phyloP scores from a whole-genome alignment of 2,113 vertebrate species.

The Channa argus region DNA sequence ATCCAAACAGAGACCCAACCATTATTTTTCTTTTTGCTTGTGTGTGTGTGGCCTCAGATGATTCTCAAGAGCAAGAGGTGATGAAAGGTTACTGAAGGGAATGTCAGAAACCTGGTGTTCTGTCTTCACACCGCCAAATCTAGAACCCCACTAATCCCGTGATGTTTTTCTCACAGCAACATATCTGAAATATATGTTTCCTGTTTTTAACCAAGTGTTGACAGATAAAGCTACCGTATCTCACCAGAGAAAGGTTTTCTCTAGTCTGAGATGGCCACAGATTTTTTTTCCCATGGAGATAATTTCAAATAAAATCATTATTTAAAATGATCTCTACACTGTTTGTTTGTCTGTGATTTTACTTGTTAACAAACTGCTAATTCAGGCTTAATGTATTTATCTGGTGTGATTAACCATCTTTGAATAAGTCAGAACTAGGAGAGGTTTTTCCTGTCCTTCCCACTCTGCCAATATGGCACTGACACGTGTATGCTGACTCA shows the following conservation, averaged over 20 bases:
- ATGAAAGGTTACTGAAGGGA: conserved; percentile 57
- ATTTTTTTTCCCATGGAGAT: neutral
- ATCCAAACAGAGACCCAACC: conserved; percentile 37
- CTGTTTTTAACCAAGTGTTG: neutral
- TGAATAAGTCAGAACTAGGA: neutral
- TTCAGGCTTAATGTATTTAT: conserved; percentile 19
- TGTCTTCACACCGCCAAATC: conserved; percentile 40
- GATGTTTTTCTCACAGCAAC: conserved; percentile 51
- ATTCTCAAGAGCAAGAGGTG: conserved; percentile 49
- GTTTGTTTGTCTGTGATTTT: conserved; percentile 29
- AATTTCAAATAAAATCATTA: no score
- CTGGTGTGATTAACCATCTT: conserved; percentile 26
- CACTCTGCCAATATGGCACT: neutral
- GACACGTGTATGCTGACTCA: conserved; percentile 20
- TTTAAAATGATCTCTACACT: neutral
- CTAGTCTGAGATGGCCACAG: conserved; percentile 28
- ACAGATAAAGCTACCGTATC: conserved; percentile 36
- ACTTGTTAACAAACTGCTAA: conserved; percentile 1
- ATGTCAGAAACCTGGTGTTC: conserved; percentile 51
- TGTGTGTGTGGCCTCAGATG: conserved; percentile 14
- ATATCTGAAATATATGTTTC: conserved; percentile 40
- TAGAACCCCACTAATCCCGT: conserved; percentile 28
- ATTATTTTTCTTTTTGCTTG: neutral
- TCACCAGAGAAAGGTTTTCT: conserved; percentile 35
- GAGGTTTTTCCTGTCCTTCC: neutral